Evolutionary conservation across 2,888 invertebrate species (phyloP).

Genomic region (Deroplatys truncata): DNA sequence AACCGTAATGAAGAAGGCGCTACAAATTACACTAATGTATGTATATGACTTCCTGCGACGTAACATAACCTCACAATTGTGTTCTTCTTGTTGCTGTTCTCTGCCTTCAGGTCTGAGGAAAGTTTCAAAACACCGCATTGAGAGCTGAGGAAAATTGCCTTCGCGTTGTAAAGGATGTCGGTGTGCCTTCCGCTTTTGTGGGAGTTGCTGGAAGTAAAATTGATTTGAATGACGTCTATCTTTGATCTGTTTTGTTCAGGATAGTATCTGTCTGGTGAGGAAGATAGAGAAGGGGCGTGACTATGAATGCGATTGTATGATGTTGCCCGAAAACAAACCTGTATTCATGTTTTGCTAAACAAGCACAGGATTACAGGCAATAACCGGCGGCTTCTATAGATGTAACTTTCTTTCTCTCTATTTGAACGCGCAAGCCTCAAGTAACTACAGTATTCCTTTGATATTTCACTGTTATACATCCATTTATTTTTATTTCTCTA

Average conservation of each 20-base stretch:
- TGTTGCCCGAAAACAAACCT: no score
- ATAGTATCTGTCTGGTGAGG: no score
- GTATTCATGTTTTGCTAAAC: no score
- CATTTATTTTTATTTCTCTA: no score
- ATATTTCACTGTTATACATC: no score
- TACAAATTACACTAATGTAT: background rate
- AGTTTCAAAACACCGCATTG: background rate
- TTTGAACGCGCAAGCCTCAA: no score
- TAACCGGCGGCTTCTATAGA: no score
- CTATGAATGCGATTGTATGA: no score
- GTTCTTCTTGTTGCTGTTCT: background rate
- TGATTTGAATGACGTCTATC: background rate
- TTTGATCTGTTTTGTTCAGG: background rate
- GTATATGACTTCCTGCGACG: background rate
- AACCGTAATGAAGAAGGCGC: background rate
- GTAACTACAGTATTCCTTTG: no score
- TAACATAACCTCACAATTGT: background rate
- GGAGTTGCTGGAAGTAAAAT: background rate
- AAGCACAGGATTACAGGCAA: no score
- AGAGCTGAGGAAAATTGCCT: background rate
- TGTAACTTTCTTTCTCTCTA: no score
- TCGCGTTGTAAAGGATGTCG: background rate
- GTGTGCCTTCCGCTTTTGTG: background rate
- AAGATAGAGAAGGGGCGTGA: no score
- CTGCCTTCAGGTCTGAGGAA: background rate